Base-by-base conservation (phyloP, 2,797 vertebrate genomes). In the Taeniopygia guttata region DNA sequence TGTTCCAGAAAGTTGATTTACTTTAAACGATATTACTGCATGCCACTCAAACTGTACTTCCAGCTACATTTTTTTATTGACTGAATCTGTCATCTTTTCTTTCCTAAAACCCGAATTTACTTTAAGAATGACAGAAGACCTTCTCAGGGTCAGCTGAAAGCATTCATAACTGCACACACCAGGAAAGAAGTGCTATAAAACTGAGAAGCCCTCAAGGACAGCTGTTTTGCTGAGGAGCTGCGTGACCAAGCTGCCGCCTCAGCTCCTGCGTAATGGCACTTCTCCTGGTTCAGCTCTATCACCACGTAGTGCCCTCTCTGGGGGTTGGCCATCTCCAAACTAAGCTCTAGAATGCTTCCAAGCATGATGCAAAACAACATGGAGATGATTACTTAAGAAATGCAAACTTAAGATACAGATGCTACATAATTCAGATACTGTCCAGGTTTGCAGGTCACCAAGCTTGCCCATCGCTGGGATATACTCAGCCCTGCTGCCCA, bases 1-100 rank as follows among this genome's bases (percentile, higher is more conserved):
- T 16, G 40, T 60, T 83, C 3, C n/a, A 77, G 88, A 83, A 84
- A 79, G 52, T 1, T 43, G 10, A 74, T 87, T 94, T 89, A 93
- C 55, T 95, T 96, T 87, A 78, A 34, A 89, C 55, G 29, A 91
- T 78, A 67, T 56, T 75, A 86, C 2, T 45, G 30, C 66, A 43
- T 34, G 89, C 46, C 89, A 92, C 40, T 96, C 92, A 88, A 85
- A 73, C 14, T 17, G n/a, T 46, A 75, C 30, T 74, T 87, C 73
- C 76, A 78, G 52, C 10, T 29, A 52, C n/a, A 23, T 43, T 70
- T 87, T 87, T 75, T 54, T 34, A 90, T 3, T 59, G 85, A 80
- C 60, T 13, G 9, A 36, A 43, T 15, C 36, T 55, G 90, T 86
- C 85, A 95, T 55, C 49, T 73, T 87, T 80, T 74, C 78, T 91